A percentile compares a stretch with the other conserved stretches of the same genome.
phyloP scores from a whole-genome alignment of 2,888 invertebrate genomes.

The Synanthedon formicaeformis region DNA sequence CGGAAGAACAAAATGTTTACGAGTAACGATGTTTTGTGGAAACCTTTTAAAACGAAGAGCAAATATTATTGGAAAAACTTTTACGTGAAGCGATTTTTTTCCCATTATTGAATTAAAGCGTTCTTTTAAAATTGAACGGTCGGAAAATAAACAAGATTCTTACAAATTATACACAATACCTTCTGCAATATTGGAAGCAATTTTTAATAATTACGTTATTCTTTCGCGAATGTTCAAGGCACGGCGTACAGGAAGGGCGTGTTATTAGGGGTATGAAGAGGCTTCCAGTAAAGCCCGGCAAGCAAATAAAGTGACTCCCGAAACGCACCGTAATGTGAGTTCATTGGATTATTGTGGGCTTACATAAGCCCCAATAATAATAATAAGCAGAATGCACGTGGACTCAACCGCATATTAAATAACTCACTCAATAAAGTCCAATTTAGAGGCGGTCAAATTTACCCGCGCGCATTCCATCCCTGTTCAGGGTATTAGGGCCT shows the following conservation, averaged over 20 bases:
- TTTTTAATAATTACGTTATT: constrained; percentile 66
- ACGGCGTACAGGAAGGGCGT: constrained; percentile 39
- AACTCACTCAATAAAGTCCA: constrained; percentile 64
- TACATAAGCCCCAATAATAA: constrained; percentile 55
- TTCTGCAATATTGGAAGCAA: constrained; percentile 52
- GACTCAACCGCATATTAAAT: constrained; percentile 48
- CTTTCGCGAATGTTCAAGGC: constrained; percentile 29
- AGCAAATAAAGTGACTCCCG: constrained; percentile 60
- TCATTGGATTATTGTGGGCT: constrained; percentile 62
- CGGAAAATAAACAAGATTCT: constrained; percentile 14
- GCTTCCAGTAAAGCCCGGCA: constrained; percentile 43
- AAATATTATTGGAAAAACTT: too few relatives aligned
- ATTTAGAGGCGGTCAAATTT: constrained; percentile 34
- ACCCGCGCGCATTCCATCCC: constrained; percentile 27
- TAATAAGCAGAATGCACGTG: constrained; percentile 68
- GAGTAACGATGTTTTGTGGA: too few relatives aligned
- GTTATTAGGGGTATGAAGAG: constrained; percentile 54
- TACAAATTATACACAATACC: constrained; percentile 29
- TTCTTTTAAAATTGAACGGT: constrained; percentile 3
- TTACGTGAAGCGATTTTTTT: too few relatives aligned
- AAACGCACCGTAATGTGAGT: constrained; percentile 62
- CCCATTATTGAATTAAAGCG: not conserved
- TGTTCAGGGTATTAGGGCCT: constrained; percentile 17
- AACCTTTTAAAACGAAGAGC: too few relatives aligned
- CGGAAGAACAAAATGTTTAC: not conserved